Evolutionary conservation across 2,888 invertebrate genomes (phyloP), one percentile per base, ranked within the genome.

Genomic region (Erannis defoliaria): DNA sequence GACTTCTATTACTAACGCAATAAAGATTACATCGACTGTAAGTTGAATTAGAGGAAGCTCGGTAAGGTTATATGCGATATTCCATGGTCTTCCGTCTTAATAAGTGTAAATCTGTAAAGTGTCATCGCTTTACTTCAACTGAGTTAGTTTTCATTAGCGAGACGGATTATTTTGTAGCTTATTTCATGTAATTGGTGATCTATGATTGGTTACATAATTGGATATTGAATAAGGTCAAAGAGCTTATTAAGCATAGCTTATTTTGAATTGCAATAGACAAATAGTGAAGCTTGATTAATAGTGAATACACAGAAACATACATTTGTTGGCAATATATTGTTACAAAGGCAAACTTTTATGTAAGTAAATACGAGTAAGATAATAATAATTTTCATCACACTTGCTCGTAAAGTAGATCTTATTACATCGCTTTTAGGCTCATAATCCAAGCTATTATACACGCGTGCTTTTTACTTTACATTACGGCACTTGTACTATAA

Each of bases 101-200:
- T 85, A 84, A 81, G 84, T 82, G 84, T 83, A 86, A 84, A 86
- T 83, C 78, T 82, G 79, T 78, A 71, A 71, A 71, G 72, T 81
- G 80, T 79, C 78, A 75, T 77, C 74, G 74, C 65, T 73, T 76
- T 70, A 73, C 73, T 77, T 70, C 77, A 71, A 73, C 70, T 62
- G 66, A 72, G 75, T 76, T 78, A 68, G 74, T 76, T 73, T 78
- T 66, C 65, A 76, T 76, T 77, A 72, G 70, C 40, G 50, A 51
- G 68, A 46, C 62, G 61, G 67, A 68, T 77, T 76, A 74, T 67
- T 66, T 66, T 64, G 68, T 37, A 50, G 62, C 71, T 71, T 71
- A 72, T 64, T 59, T 74, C 61, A 55, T 54, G 66, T 62, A 63
- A 62, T 43, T 49, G 40, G 64, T 72, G 64, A 73, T 70, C 66